A percentile compares a stretch with the other conserved stretches of the same genome.
These are phyloP conservation scores for Crossaster papposus DNA, from an alignment of 53 echinoderm and acorn worm species.

Conservation along the genomic window DNA sequence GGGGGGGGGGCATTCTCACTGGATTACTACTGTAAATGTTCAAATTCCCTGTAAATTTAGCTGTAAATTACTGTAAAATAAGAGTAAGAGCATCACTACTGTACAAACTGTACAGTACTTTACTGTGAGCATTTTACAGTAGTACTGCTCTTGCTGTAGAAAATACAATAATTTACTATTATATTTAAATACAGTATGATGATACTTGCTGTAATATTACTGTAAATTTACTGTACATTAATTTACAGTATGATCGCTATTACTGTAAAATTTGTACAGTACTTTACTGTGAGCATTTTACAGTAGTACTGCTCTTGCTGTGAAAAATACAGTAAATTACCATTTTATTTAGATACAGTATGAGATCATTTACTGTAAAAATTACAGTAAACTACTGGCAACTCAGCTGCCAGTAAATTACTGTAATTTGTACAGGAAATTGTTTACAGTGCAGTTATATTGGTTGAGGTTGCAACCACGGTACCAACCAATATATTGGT, in stretches of 20 bases:
- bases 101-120: too few relatives aligned
- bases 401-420: conserved; percentile 20
- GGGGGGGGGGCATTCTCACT: too few relatives aligned
- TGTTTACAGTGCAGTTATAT: conserved; percentile 3
- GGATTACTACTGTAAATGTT: too few relatives aligned
- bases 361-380: not conserved
- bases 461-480: too few relatives aligned
- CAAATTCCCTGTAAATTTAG: too few relatives aligned
- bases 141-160: too few relatives aligned
- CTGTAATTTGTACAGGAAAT: not conserved
- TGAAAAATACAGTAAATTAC: conserved; percentile 13
- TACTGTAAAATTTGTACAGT: not conserved
- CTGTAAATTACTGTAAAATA: too few relatives aligned
- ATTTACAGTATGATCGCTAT: not conserved
- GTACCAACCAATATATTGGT: too few relatives aligned
- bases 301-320: not conserved
- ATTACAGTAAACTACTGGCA: conserved; percentile 4
- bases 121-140: too few relatives aligned
- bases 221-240: not conserved
- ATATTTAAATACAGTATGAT: too few relatives aligned
- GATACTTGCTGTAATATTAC: not conserved
- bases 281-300: not conserved
- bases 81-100: too few relatives aligned
- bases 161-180: too few relatives aligned
- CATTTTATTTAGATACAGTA: not conserved